Base-by-base conservation (phyloP, 1,140 invertebrate species). In the Latrodectus geometricus region DNA sequence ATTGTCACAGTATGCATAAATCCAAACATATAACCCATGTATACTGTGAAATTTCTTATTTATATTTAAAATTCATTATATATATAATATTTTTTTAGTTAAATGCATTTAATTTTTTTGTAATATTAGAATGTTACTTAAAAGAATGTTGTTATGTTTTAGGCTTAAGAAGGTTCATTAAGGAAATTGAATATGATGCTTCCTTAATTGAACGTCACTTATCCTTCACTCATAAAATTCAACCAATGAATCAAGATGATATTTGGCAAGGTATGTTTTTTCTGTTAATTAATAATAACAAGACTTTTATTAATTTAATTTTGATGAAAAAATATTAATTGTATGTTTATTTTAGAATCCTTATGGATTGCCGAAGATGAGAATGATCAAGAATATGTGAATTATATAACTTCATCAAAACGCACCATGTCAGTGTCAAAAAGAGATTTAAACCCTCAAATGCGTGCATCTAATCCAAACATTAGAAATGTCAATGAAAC, bases 91-190 rank as follows among this genome's bases (percentile, higher is more conserved):
- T n/a, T n/a, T n/a, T n/a, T n/a, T n/a, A n/a, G n/a, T n/a, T n/a
- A n/a, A n/a, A n/a, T n/a, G n/a, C n/a, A n/a, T n/a, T n/a, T n/a
- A n/a, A n/a, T n/a, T n/a, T n/a, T n/a, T n/a, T n/a, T n/a, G n/a
- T n/a, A n/a, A n/a, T n/a, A n/a, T n/a, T n/a, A n/a, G n/a, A n/a
- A n/a, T n/a, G n/a, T n/a, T n/a, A n/a, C n/a, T n/a, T n/a, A n/a
- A n/a, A n/a, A n/a, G n/a, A n/a, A 9, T 17, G 12, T 21, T 48
- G 11, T 35, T 65, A 56, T 12, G 54, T 69, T 87, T 17, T 77
- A 91, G 91, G 90, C 72, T 89, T 91, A 21, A 87, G 91, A 35
- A 73, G 89, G 35, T 91, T 91, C 82, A 90, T 91, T 72, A 89
- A 88, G 78, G 89, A 90, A 68, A 88, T 91, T 14, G 89, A 90